These are phyloP conservation scores for Anguilla obscura DNA, from an alignment of 2,797 vertebrate species.

Conservation along the genomic window DNA sequence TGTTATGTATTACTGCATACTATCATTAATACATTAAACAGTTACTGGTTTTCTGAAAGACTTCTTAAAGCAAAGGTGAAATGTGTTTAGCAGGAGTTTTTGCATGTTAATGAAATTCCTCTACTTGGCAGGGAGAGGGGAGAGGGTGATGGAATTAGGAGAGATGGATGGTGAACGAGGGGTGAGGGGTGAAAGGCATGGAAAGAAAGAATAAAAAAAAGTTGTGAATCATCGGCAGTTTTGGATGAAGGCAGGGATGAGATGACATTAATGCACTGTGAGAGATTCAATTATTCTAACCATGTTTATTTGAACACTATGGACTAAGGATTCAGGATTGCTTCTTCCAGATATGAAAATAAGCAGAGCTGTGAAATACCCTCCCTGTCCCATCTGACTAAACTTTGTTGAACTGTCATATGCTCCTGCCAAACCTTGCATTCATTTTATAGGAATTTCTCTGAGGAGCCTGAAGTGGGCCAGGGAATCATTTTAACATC, in stretches of 20 bases:
- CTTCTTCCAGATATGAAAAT: neutral
- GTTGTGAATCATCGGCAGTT: conserved; percentile 44
- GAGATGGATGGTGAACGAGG: neutral
- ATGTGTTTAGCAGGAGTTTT: neutral
- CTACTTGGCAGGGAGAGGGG: neutral
- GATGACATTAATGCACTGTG: conserved; percentile 77
- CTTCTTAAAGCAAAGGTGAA: neutral
- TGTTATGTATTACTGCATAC: too few relatives aligned
- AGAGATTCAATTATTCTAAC: conserved; percentile 83
- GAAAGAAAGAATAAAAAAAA: conserved; percentile 42
- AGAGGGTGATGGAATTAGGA: neutral
- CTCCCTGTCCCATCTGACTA: neutral
- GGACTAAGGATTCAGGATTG: neutral
- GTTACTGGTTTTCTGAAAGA: too few relatives aligned
- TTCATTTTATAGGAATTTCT: neutral
- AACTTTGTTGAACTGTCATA: neutral
- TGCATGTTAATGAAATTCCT: neutral
- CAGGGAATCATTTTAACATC: neutral
- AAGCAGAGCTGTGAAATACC: neutral
- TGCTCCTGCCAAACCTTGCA: neutral
- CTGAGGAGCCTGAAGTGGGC: neutral
- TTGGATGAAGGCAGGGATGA: neutral
- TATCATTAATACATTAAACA: too few relatives aligned
- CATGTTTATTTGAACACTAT: conserved; percentile 39
- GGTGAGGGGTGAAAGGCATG: conserved; percentile 48